These are phyloP conservation scores for Epizoanthus stellaris DNA, from an alignment of 92 coral and sea anemone genomes.

Conservation along the genomic window DNA sequence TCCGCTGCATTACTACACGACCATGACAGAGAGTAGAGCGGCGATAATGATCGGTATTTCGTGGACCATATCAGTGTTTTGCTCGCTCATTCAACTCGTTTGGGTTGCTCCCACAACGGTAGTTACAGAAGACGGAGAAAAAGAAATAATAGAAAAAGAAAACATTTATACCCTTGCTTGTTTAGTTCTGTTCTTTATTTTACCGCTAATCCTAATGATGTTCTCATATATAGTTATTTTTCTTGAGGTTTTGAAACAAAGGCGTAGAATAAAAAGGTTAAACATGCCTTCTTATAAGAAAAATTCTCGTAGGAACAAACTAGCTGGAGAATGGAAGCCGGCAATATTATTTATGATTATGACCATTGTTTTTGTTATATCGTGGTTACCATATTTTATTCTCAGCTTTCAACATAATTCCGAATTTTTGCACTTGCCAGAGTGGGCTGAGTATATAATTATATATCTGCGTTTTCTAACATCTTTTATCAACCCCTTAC, in stretches of 20 bases:
- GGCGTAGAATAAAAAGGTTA: not conserved
- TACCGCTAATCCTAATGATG: constrained; percentile 56
- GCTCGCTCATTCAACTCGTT: constrained; percentile 59
- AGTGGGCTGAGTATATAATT: constrained; percentile 54
- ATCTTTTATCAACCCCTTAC: constrained; percentile 62
- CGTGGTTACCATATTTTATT: constrained; percentile 69
- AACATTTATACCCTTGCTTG: constrained; percentile 43
- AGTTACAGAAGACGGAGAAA: constrained; percentile 41
- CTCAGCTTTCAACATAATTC: constrained; percentile 31
- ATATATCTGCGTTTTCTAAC: constrained; percentile 56
- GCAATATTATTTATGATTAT: constrained; percentile 57
- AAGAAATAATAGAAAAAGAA: constrained; percentile 41
- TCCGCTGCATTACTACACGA: constrained; percentile 54
- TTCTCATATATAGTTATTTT: constrained; percentile 49
- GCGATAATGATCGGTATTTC: constrained; percentile 27
- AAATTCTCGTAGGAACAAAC: not conserved
- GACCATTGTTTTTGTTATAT: constrained; percentile 49
- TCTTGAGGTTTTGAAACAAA: constrained; percentile 1
- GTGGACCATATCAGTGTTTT: constrained; percentile 49
- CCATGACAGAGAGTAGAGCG: constrained; percentile 58
- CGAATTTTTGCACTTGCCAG: constrained; percentile 21
- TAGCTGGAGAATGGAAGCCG: constrained; percentile 44
- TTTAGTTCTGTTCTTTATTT: constrained; percentile 44
- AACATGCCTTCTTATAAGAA: not conserved
- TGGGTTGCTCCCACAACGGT: constrained; percentile 50